Evolutionary conservation across 2,888 invertebrate species (phyloP), one percentile per base, ranked within the genome.

Genomic region (Pristionchus fissidentatus): DNA sequence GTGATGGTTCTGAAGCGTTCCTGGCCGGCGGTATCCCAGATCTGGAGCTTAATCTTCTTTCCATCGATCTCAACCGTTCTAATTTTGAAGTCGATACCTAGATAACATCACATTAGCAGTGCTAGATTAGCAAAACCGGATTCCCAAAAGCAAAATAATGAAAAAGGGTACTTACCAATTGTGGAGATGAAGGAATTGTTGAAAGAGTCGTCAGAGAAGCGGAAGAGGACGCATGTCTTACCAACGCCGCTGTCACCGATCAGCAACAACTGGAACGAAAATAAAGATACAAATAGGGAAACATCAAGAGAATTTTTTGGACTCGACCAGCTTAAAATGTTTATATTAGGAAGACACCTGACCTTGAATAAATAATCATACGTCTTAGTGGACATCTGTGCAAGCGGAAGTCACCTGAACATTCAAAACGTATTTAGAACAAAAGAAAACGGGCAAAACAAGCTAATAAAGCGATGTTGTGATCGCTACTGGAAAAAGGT

Each of bases 1-100:
- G 98, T 99, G 90, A 99, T 99, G 87, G 98, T 99, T 90, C 98
- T 95, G 94, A 99, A 99, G 92, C 98, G 95, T 93, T 99, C 99
- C 93, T 99, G 98, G 0, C 99, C 98, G 62, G 98, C 98, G 84
- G 98, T 98, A 93, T 98, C 98, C 94, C 94, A 94, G 91, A 94
- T 94, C 88, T 94, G 94, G 84, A 94, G 91, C 89, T 94, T 94
- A 80, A 94, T 94, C 88, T 94, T 94, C 90, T 94, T 94, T n/a
- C 94, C 94, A 87, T 93, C 93, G 85, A 94, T 89, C 87, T 94
- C 94, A 85, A 94, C 94, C 5, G 94, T 94, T 87, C 94, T 90
- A 77, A 94, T 94, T 90, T 94, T 94, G 91, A 93, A 94, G 90
- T 94, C 94, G 87, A 94, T 94, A 82, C 94, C 98, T 97, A 94